Evolutionary conservation across 2,113 vertebrate genomes (phyloP).

Genomic region (Lasiurus cinereus): DNA sequence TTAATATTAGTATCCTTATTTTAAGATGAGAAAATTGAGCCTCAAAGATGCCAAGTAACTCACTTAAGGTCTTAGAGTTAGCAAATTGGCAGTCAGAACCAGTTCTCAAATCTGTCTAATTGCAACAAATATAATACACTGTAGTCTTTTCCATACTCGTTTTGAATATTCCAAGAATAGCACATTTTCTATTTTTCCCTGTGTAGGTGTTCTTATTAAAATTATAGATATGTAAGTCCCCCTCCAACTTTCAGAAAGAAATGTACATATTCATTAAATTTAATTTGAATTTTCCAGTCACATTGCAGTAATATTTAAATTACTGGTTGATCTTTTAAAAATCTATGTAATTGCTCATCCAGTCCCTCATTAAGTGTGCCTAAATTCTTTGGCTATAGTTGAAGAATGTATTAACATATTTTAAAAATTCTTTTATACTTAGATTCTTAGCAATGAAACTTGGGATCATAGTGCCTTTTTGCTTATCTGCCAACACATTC

Average conservation of each 20-base stretch:
- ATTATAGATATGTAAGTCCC: background rate
- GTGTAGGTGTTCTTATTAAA: background rate
- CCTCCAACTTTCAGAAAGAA: slow-evolving; percentile 51
- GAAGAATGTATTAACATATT: slow-evolving; percentile 38
- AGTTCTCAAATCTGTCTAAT: background rate
- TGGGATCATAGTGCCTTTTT: background rate
- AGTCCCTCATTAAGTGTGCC: slow-evolving; percentile 12
- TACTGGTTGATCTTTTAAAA: slow-evolving; percentile 40
- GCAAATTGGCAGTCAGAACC: background rate
- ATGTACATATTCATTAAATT: slow-evolving; percentile 41
- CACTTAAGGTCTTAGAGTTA: background rate
- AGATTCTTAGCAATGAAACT: background rate
- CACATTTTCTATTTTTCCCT: background rate
- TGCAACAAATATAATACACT: background rate
- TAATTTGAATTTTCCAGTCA: slow-evolving; percentile 59
- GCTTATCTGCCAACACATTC: background rate
- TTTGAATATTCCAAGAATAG: slow-evolving; percentile 15
- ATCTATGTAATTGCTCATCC: slow-evolving; percentile 14
- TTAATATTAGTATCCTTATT: background rate
- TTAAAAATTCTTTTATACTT: slow-evolving; percentile 14
- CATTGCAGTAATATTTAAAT: slow-evolving; percentile 52
- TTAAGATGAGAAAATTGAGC: background rate
- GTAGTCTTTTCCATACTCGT: background rate
- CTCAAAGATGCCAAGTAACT: background rate
- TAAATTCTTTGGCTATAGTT: background rate